Conservation (phyloP, 2,888 invertebrate genomes). For the Amiota minor region DNA sequence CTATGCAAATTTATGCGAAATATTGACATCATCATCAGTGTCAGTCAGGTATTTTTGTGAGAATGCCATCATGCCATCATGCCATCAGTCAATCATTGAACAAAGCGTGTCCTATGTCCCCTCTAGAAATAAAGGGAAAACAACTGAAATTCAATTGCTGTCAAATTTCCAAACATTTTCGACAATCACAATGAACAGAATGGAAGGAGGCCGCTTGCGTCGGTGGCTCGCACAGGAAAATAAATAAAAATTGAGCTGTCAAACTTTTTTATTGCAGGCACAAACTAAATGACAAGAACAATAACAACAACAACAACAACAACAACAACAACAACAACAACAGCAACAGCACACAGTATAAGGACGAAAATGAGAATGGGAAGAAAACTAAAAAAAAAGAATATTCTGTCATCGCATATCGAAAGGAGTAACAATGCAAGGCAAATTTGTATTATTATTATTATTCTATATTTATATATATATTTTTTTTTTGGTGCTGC, state of each 20-base stretch:
- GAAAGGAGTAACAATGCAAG: conserved; percentile 46
- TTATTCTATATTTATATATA: too few relatives aligned
- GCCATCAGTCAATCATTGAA: neutral
- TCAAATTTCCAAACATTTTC: conserved; percentile 54
- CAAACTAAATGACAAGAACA: conserved; percentile 9
- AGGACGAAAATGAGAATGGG: too few relatives aligned
- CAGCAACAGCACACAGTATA: too few relatives aligned
- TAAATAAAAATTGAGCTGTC: conserved; percentile 58
- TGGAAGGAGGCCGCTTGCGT: neutral
- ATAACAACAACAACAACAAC: too few relatives aligned
- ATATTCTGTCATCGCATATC: conserved; percentile 5
- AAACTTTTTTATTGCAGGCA: conserved; percentile 46
- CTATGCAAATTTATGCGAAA: conserved; percentile 26
- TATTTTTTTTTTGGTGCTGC: too few relatives aligned
- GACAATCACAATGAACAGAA: conserved; percentile 46
- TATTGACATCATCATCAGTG: conserved; percentile 62
- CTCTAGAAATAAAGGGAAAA: neutral
- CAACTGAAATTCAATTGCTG: conserved; percentile 55
- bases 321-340: too few relatives aligned
- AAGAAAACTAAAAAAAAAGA: neutral
- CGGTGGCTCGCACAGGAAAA: conserved; percentile 19
- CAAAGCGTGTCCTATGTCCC: neutral
- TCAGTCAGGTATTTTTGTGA: neutral
- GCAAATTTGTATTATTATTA: conserved; percentile 1
- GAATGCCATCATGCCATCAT: too few relatives aligned